A percentile compares a stretch with the other conserved stretches of the same genome.
These are phyloP conservation scores for Tetragnatha montana DNA, from an alignment of 2,888 invertebrate genomes.

Conservation along the genomic window DNA sequence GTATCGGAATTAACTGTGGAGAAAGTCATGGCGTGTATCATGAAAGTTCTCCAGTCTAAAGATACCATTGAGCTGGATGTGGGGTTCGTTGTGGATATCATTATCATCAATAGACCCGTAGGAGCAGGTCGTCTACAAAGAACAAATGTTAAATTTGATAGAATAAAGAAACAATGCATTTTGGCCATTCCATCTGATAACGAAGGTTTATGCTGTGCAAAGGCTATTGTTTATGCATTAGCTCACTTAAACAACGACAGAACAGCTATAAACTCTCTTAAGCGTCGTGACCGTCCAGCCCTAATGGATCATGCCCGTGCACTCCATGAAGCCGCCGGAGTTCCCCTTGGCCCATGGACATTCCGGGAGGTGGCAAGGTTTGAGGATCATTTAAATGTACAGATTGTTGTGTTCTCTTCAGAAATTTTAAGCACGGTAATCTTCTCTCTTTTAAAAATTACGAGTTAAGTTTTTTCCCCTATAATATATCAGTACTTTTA, in stretches of 20 bases:
- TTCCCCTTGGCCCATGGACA: slow-evolving; percentile 5
- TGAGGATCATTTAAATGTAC: slow-evolving; percentile 7
- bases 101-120: neutral
- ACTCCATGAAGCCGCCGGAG: neutral
- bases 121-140: neutral
- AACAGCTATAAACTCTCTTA: neutral
- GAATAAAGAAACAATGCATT: slow-evolving; percentile 18
- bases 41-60: slow-evolving; percentile 32
- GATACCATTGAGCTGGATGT: slow-evolving; percentile 18
- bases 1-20: neutral
- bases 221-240: slow-evolving; percentile 9
- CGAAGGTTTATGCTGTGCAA: slow-evolving; percentile 10
- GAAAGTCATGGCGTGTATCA: neutral
- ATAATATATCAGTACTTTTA: too few species aligned
- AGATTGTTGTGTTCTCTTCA: slow-evolving; percentile 12
- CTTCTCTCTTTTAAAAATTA: neutral
- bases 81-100: neutral
- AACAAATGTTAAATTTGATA: neutral
- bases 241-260: neutral
- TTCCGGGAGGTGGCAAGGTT: slow-evolving; percentile 9
- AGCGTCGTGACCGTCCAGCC: neutral
- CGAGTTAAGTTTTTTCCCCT: neutral
- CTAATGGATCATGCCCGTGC: neutral
- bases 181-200: neutral
- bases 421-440: slow-evolving; percentile 18